Base-by-base conservation (phyloP, 23 tunicate genomes). In the Styela clava region DNA sequence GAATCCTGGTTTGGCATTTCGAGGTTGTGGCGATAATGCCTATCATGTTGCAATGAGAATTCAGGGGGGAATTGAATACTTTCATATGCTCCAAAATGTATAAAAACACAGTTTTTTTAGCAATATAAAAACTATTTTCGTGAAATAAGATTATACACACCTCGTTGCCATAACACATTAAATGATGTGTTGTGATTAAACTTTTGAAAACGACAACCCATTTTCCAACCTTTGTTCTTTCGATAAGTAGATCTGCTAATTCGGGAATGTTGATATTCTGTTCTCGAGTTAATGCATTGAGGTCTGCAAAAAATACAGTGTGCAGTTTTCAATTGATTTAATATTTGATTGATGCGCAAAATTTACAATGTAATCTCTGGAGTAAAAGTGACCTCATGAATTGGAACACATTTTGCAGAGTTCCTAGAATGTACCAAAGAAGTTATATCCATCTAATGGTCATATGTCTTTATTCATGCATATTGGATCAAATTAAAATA, bases 141-240 rank as follows among this genome's bases (percentile, higher is more conserved):
- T n/a, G n/a, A n/a, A n/a, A n/a, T 33, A 73, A 73, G 27, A 33
- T 31, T 12, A 33, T 27, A 31, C 69, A 37, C 23, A 80, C 84
- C 84, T 94, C 99, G 74, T 95, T 88, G 20, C 99, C 99, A 89
- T 84, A 95, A 72, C 88, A 86, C 89, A 88, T 90, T 33, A 95
- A 68, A 69, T 95, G 99, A 64, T 95, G 99, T 9, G 88, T 83
- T 64, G 99, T 90, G 31, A 95, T 86, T 31, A 95, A 52, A 22
- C 97, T 73, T 71, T 96, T 96, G 74, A 96, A 96, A 37, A 96
- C 99, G 9, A 96, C 87, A n/a, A 96, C 94, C 99, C 99, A 96
- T 69, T 84, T 91, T 30, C 70, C 69, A 27, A 88, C 83, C 69
- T 93, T 87, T 37, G 99, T 91, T 79, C 99, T 77, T 72, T 96